phyloP scores from a whole-genome alignment of 2,888 invertebrate genomes.

The Andricus curvator region DNA sequence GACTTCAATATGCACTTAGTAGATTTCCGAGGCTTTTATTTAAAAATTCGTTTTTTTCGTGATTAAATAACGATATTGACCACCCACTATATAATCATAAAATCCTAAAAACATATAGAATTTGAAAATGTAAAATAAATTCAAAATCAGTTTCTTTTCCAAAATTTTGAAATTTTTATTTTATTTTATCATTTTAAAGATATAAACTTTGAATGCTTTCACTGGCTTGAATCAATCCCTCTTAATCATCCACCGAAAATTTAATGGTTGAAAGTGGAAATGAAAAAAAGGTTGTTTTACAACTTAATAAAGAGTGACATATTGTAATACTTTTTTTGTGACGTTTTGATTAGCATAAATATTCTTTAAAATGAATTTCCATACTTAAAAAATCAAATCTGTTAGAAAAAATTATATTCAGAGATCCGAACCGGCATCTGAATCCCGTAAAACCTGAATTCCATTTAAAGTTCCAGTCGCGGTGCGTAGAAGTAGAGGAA shows the following conservation, averaged over 20 bases:
- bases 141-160: neutral
- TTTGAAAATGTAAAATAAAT: no score
- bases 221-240: no score
- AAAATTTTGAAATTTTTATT: neutral
- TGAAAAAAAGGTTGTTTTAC: neutral
- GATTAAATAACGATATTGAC: neutral
- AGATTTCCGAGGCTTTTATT: neutral
- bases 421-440: neutral
- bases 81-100: neutral
- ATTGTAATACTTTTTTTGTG: no score
- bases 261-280: neutral
- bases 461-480: neutral
- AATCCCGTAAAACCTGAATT: constrained; percentile 18
- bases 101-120: neutral
- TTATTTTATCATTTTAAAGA: neutral
- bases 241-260: no score
- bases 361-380: neutral
- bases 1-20: constrained; percentile 23
- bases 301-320: neutral
- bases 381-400: neutral
- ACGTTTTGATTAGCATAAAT: neutral
- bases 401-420: neutral
- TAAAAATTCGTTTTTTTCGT: constrained; percentile 1
- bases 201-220: no score
- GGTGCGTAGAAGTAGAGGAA: neutral